Conservation (phyloP, 2,888 invertebrate genomes). For the Ormyrus labotus region DNA sequence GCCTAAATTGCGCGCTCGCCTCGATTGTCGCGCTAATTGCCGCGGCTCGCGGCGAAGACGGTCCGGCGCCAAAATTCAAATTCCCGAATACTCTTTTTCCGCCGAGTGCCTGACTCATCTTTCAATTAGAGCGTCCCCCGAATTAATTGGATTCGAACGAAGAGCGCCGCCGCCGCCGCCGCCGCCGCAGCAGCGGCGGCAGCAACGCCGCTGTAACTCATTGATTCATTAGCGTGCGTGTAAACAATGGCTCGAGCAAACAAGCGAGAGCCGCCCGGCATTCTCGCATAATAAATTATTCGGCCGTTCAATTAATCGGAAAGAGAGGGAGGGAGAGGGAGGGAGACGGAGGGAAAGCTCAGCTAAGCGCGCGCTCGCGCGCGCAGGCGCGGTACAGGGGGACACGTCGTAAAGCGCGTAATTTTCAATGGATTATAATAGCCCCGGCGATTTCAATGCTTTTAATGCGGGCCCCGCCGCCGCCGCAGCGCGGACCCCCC, state of each 20-base stretch:
- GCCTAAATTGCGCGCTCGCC: constrained; percentile 44
- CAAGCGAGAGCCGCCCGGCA: constrained; percentile 16
- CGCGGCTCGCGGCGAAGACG: constrained; percentile 14
- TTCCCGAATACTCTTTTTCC: too few relatives aligned
- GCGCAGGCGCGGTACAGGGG: not conserved
- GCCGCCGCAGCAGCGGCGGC: not conserved
- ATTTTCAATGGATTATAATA: constrained; percentile 53
- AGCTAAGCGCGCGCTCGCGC: not conserved
- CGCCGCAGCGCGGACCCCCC: too few relatives aligned
- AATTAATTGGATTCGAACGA: constrained; percentile 38
- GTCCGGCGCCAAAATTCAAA: not conserved
- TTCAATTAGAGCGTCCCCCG: constrained; percentile 7
- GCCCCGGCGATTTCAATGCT: constrained; percentile 43
- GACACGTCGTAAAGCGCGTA: constrained; percentile 40
- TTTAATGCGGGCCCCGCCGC: constrained; percentile 20
- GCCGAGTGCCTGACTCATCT: not conserved
- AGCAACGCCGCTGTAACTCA: constrained; percentile 38
- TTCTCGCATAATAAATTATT: constrained; percentile 54
- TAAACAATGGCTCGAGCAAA: constrained; percentile 38
- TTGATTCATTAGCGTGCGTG: constrained; percentile 50
- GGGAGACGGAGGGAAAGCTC: not conserved
- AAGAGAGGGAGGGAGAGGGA: not conserved
- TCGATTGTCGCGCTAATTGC: constrained; percentile 54
- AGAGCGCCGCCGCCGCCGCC: too few relatives aligned
- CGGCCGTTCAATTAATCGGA: constrained; percentile 51